Conservation (phyloP, 2,797 vertebrate species). For the Salmo trutta region DNA sequence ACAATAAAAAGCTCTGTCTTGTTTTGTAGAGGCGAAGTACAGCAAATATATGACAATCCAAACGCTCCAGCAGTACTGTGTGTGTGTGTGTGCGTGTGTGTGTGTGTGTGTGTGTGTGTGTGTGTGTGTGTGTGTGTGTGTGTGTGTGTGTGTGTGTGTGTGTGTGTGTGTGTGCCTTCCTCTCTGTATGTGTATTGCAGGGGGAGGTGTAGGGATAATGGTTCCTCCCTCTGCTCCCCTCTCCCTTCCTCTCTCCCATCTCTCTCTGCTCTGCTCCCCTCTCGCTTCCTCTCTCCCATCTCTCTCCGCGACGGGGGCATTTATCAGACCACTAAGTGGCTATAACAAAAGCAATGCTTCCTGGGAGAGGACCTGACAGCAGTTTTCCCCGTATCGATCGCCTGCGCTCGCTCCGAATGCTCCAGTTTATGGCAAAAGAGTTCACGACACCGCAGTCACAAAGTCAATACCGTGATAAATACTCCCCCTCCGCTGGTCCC, state of each 20-base stretch:
- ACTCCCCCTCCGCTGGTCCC: slow-evolving; percentile 79
- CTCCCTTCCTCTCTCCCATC: neutral
- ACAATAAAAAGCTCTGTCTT: too few species aligned
- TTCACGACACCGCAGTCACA: slow-evolving; percentile 86
- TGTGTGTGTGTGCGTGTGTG: too few species aligned
- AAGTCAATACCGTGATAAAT: slow-evolving; percentile 88
- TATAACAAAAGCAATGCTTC: slow-evolving; percentile 82
- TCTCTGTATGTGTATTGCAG: neutral
- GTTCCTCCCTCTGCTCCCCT: slow-evolving; percentile 4
- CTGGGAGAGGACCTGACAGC: slow-evolving; percentile 82
- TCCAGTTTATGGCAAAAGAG: slow-evolving; percentile 89
- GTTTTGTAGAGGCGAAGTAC: neutral
- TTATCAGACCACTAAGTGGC: slow-evolving; percentile 81
- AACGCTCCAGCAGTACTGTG: neutral
- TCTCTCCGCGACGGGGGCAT: slow-evolving; percentile 61
- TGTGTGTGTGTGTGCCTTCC: neutral
- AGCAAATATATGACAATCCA: neutral
- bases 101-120: too few species aligned
- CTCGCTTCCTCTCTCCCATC: neutral
- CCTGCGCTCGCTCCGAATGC: slow-evolving; percentile 73
- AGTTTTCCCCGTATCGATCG: slow-evolving; percentile 81
- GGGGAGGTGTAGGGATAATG: slow-evolving; percentile 5
- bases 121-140: too few species aligned
- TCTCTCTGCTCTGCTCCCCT: slow-evolving; percentile 14
- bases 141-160: neutral